Evolutionary conservation across 1,140 invertebrate genomes (phyloP), one percentile per base, ranked within the genome.

Genomic region (Ladona fulva): DNA sequence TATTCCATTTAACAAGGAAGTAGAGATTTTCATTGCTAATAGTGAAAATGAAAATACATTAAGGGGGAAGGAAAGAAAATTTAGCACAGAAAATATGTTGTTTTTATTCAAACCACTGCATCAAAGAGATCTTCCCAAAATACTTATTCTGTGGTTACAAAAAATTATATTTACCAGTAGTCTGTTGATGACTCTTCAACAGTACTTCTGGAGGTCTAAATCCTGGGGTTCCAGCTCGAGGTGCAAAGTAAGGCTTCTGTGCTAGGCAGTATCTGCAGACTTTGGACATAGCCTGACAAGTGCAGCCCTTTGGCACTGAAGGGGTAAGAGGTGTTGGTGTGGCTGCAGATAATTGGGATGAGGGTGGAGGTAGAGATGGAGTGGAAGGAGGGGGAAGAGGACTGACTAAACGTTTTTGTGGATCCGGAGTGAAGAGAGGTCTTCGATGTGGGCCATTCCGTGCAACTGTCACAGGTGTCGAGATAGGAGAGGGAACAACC

Each of bases 131-230:
- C 8, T 37, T 37, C 29, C 29, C 29, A 5, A 37, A 37, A 1
- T 37, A 37, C 1, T 5, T 12, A 77, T 29, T 44, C 29, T 5
- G 1, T 37, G 8, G 8, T 5, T 5, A 8, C 29, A 37, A 5
- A 8, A 76, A 6, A 25, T 76, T 25, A 77, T 66, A 16, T 19
- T 81, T 86, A 91, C 91, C 90, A 83, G 91, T 90, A 8, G 92
- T 91, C 86, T 96, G 94, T 76, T 90, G 84, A 14, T 88, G 86
- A 84, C 90, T 90, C 82, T 94, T 94, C 29, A 96, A 86, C 42
- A 96, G 84, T 75, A 97, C 94, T 87, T 97, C 95, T 0, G 95
- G 95, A 77, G 95, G 92, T 66, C 95, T 87, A 83, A 94, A 97
- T 3, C 94, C 95, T 25, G 94, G 93, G n/a, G 95, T 97, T 29